Conservation (phyloP, 2,888 invertebrate genomes). For the Philonicus albiceps region DNA sequence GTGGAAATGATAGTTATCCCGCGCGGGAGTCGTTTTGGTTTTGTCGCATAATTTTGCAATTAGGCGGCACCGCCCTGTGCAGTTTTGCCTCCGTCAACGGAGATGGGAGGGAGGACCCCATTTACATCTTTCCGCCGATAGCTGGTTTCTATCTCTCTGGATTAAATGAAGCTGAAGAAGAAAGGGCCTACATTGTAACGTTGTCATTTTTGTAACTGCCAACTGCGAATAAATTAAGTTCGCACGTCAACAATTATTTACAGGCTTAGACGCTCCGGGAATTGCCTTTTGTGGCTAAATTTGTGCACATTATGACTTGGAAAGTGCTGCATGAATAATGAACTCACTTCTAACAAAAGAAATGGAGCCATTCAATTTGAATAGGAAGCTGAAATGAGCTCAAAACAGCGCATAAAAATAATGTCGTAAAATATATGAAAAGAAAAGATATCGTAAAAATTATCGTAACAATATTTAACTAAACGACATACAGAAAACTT, state of each 20-base stretch:
- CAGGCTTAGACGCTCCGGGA: background rate
- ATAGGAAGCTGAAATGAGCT: background rate
- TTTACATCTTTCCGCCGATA: background rate
- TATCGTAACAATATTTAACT: background rate
- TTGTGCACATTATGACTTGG: background rate
- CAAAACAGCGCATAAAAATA: background rate
- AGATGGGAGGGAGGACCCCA: background rate
- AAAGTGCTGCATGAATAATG: background rate
- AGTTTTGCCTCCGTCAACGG: background rate
- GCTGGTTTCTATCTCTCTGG: background rate
- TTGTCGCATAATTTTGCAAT: slow-evolving; percentile 16
- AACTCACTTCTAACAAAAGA: background rate
- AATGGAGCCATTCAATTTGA: background rate
- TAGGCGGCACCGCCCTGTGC: background rate
- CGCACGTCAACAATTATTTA: background rate
- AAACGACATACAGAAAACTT: background rate
- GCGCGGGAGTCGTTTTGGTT: background rate
- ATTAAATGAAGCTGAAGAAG: background rate
- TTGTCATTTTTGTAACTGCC: background rate
- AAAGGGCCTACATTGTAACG: background rate
- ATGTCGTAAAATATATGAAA: background rate
- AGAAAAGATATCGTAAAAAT: background rate
- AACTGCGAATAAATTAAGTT: background rate
- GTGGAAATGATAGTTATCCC: slow-evolving; percentile 16
- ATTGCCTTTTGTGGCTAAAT: background rate